Base-by-base conservation (phyloP, 2,888 invertebrate genomes). In the Leucophenga montana region DNA sequence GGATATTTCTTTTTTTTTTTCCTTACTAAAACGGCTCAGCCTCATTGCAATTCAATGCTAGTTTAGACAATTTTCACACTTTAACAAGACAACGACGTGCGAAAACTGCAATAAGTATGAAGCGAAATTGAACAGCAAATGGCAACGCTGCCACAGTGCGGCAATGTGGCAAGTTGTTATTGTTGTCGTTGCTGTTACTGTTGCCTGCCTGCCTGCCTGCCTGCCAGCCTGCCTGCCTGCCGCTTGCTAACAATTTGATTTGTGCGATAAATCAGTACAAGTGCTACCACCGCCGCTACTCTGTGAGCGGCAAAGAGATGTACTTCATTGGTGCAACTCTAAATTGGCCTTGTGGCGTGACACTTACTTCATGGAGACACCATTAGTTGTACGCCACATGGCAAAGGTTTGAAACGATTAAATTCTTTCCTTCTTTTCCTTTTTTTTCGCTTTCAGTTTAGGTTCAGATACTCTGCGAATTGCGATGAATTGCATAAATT, bases 401-500 rank as follows among this genome's bases (percentile, higher is more conserved):
- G 14, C 31, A 9, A 6, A n/a, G 57, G 27, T 31, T 27, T 31
- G 22, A 27, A 31, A 1, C 27, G n/a, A 57, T 57, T 57, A 57
- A 57, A 57, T 57, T 27, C 27, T 39, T 61, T 11, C 16, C 1
- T 33, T n/a, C 18, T 61, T 33, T 33, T 33, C 0, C 20, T 18
- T 56, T 20, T 56, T 8, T 50, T 50, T 50, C 16, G 6, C 16
- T n/a, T 13, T 16, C 39, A 8, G 9, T 13, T 50, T 50, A 50
- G 57, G n/a, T n/a, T n/a, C 67, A 57, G 56, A 67, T 27, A 18
- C 56, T 56, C 20, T 59, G 64, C 3, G 53, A 46, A 16, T 53
- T 18, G 39, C 70, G 71, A 74, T 71, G 74, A 73, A 73, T 75
- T 76, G 78, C 75, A 77, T 77, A 77, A 79, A 78, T 79, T 79